A percentile compares a stretch with the other conserved stretches of the same genome.
Conservation (phyloP, 2,797 vertebrate genomes). For the Poeciliopsis infans region DNA sequence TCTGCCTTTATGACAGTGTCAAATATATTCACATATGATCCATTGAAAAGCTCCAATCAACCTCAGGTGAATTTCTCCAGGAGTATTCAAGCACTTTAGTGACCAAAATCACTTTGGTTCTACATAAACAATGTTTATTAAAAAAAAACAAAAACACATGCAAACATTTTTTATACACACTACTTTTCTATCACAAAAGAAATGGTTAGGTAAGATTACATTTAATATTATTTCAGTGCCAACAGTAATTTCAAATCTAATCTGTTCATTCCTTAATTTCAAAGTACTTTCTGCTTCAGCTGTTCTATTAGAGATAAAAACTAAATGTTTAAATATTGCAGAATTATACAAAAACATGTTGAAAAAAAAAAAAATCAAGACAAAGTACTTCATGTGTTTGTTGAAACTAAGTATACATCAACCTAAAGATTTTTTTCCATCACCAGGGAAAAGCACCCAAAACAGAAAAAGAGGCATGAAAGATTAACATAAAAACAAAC, state of each 20-base stretch:
- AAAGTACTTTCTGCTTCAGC: conserved; percentile 1
- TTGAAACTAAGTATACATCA: neutral
- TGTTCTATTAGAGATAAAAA: neutral
- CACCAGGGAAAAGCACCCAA: neutral
- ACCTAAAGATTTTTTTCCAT: neutral
- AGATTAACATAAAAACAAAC: conserved; percentile 2
- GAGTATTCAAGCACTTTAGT: neutral
- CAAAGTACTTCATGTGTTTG: too few relatives aligned
- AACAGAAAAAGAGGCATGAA: neutral
- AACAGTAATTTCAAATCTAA: neutral
- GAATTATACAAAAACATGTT: conserved; percentile 17
- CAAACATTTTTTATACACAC: conserved; percentile 1
- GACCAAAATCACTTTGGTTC: neutral
- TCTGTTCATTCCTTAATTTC: neutral
- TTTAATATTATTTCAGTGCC: neutral
- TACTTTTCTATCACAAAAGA: conserved; percentile 9
- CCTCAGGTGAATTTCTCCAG: neutral
- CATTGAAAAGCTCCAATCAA: neutral
- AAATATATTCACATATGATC: neutral
- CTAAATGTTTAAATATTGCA: conserved; percentile 27
- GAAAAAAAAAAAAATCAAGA: conserved; percentile 5
- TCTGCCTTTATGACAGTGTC: neutral
- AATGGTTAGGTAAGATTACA: conserved; percentile 21
- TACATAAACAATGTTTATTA: conserved; percentile 30
- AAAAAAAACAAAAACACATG: conserved; percentile 15